Base-by-base conservation (phyloP, 2,797 vertebrate genomes). In the Cynodonichthys magdalenae region DNA sequence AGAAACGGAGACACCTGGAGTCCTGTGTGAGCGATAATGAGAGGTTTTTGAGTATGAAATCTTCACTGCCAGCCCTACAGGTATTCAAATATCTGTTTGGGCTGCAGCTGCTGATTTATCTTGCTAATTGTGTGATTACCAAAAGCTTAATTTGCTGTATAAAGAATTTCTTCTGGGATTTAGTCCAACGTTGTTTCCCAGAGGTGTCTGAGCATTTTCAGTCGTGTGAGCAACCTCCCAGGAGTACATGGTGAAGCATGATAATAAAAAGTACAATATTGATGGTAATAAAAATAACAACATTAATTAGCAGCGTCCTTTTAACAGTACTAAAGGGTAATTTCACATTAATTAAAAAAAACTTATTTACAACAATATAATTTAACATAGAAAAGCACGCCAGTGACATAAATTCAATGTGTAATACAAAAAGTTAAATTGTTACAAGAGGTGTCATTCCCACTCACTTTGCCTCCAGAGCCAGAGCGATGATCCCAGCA, bases 401-500 rank as follows among this genome's bases (percentile, higher is more conserved):
- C 19, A 20, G n/a, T 48, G 18, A 47, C 56, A 19, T n/a, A 12
- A 15, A 58, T 18, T 34, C 6, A 17, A 27, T 20, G n/a, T 15
- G 45, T 10, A 8, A 41, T 14, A 20, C 48, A 31, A 3, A 28
- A 15, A 0, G 12, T 17, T 12, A 14, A 11, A 54, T 36, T 1
- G 20, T 5, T 52, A 5, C n/a, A 54, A 5, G 41, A 65, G 2
- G 3, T 46, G 44, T 46, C 15, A 14, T 52, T 74, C 20, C 47
- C 44, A 93, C 87, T 93, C 79, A 94, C 92, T 92, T 92, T 66
- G 91, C 90, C 66, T 99, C 96, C 89, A 98, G 93, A 63, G 96
- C 91, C 1, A 98, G 94, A 28, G 97, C 97, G 0, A 99, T 99
- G 90, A 99, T 97, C 71, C 97, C 97, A 0, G 97, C 97, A 0